Percentiles rank a stretch among this genome's conserved stretches.
phyloP scores from a whole-genome alignment of 2,113 vertebrate species.

The Muscicapa adusta region DNA sequence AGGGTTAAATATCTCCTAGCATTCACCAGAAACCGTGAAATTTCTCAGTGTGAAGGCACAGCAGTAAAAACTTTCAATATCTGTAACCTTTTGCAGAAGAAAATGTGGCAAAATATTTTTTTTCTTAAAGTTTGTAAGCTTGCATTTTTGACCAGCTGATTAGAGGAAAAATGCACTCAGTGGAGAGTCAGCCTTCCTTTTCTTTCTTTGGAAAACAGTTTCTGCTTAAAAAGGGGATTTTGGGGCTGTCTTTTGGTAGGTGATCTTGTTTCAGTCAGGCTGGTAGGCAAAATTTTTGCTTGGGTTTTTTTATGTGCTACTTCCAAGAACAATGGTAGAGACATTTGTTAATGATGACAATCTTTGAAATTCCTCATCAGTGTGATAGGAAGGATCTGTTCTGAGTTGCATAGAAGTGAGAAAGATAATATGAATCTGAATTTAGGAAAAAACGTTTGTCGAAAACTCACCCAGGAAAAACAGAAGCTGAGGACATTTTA shows the following conservation, averaged over 20 bases:
- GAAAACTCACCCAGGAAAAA: not conserved
- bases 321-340: not conserved
- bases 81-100: not conserved
- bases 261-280: not conserved
- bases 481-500: not conserved
- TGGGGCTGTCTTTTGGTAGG: not conserved
- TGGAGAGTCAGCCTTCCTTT: not conserved
- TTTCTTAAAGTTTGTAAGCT: not conserved
- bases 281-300: not conserved
- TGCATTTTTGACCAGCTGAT: not conserved
- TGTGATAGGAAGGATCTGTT: not conserved
- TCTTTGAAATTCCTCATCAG: not conserved
- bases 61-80: not conserved
- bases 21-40: not conserved
- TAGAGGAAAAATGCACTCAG: not conserved
- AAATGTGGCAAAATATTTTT: not conserved
- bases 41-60: not conserved
- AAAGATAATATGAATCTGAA: not conserved
- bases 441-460: not conserved
- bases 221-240: not conserved
- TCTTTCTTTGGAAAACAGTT: not conserved
- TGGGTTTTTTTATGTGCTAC: not conserved
- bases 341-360: not conserved
- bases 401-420: not conserved
- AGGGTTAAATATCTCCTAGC: not conserved